phyloP scores from a whole-genome alignment of 1,140 invertebrate genomes.

The Anastrepha ludens region DNA sequence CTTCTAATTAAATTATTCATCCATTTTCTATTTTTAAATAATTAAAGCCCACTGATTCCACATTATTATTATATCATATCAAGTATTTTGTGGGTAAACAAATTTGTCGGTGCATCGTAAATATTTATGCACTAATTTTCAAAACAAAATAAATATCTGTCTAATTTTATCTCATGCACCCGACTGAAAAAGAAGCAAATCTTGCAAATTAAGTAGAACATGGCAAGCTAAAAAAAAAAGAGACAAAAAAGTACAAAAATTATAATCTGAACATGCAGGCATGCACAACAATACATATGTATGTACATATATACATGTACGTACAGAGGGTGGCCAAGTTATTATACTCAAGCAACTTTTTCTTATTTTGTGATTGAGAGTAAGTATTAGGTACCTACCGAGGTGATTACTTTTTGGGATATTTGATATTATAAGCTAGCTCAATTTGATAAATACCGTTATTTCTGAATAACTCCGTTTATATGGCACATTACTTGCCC shows the following conservation, averaged over 20 bases:
- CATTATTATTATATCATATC: too few relatives aligned
- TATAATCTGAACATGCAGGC: too few relatives aligned
- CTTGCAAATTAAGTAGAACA: background rate
- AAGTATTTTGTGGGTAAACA: constrained; percentile 13
- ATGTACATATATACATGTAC: background rate
- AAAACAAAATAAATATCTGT: constrained; percentile 8
- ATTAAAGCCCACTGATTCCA: too few relatives aligned
- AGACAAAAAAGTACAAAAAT: background rate
- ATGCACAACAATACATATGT: too few relatives aligned
- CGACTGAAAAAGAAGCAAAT: background rate
- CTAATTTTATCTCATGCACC: background rate
- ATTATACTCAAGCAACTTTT: too few relatives aligned
- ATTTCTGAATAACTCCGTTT: too few relatives aligned
- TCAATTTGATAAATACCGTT: too few relatives aligned
- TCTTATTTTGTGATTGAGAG: too few relatives aligned
- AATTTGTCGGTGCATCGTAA: background rate
- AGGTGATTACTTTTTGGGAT: too few relatives aligned
- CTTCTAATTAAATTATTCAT: background rate
- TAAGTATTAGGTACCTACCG: too few relatives aligned
- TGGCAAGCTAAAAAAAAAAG: background rate
- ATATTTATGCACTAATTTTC: constrained; percentile 39
- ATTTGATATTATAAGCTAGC: too few relatives aligned
- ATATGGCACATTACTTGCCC: too few relatives aligned
- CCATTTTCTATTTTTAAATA: background rate
- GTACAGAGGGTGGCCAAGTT: background rate